These are phyloP conservation scores for Mixornis gularis DNA, from an alignment of 2,113 vertebrate genomes.

Conservation along the genomic window DNA sequence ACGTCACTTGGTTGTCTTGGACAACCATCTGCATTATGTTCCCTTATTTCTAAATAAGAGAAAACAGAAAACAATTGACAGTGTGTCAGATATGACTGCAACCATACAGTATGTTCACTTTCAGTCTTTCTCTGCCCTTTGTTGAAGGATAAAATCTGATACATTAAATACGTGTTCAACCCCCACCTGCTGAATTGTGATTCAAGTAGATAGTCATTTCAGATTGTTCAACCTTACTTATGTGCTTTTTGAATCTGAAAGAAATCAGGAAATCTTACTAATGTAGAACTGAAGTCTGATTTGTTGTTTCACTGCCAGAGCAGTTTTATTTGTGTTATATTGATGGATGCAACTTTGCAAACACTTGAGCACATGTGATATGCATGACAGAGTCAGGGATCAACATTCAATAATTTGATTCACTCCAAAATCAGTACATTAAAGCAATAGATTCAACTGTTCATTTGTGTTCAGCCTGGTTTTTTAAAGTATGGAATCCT, in stretches of 20 bases:
- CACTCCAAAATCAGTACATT: not conserved
- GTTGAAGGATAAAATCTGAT: not conserved
- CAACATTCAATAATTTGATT: not conserved
- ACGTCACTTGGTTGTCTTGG: not conserved
- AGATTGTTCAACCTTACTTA: not conserved
- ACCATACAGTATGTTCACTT: not conserved
- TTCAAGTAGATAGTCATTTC: not conserved
- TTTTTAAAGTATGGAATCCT: not conserved
- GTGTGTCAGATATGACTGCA: not conserved
- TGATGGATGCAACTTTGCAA: not conserved
- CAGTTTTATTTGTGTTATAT: not conserved
- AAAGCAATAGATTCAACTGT: not conserved
- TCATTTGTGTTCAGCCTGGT: not conserved
- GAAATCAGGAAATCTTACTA: not conserved
- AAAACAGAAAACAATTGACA: not conserved
- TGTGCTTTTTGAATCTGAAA: accelerated
- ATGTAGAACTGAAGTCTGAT: not conserved
- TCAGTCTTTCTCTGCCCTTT: not conserved
- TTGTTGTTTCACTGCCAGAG: not conserved
- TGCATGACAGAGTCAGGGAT: not conserved
- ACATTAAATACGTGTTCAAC: not conserved
- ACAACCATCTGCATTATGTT: not conserved
- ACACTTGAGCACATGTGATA: not conserved
- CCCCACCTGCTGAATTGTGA: not conserved
- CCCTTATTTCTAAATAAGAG: not conserved